Evolutionary conservation across 2,888 invertebrate genomes (phyloP), one percentile per base, ranked within the genome.

Genomic region (Pyrochroa serraticornis): DNA sequence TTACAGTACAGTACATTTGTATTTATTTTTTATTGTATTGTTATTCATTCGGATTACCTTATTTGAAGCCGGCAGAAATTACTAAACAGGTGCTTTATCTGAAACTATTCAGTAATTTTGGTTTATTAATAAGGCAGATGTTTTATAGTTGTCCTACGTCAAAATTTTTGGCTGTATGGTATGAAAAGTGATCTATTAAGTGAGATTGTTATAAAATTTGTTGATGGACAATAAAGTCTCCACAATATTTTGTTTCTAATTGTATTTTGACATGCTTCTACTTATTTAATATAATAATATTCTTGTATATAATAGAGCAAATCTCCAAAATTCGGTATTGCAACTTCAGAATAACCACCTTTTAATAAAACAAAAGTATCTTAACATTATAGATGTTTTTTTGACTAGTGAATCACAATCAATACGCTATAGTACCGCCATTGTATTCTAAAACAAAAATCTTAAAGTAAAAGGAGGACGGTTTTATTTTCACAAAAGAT

Each of bases 11-110:
- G 36, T 36, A 42, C 32, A 22, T 7, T 13, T 41, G 30, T 42
- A 42, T 30, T 42, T 31, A 41, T 31, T 42, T 42, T 31, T 31
- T 39, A 39, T 42, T 42, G 42, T 42, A 42, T 42, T 42, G 42
- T 42, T 42, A n/a, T 42, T 8, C 14, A 31, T 3, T 6, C 10
- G 1, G 42, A 22, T 42, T 42, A 42, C 42, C 41, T 41, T 41
- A 9, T 14, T n/a, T 30, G 42, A 8, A 42, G 32, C 31, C 32
- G 30, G 32, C 32, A 31, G 22, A 31, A 39, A n/a, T 5, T 41
- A 22, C 9, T 39, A 22, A 22, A 39, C 22, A 6, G 10, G 38
- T 38, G 38, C 38, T 38, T 38, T 7, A 7, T 34, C 22, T 36
- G 36, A 36, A 36, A 36, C 5, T 22, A 22, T 22, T n/a, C 2